These are phyloP conservation scores for Caenorhabditis briggsae DNA, from an alignment of 1,140 invertebrate genomes.

Conservation along the genomic window DNA sequence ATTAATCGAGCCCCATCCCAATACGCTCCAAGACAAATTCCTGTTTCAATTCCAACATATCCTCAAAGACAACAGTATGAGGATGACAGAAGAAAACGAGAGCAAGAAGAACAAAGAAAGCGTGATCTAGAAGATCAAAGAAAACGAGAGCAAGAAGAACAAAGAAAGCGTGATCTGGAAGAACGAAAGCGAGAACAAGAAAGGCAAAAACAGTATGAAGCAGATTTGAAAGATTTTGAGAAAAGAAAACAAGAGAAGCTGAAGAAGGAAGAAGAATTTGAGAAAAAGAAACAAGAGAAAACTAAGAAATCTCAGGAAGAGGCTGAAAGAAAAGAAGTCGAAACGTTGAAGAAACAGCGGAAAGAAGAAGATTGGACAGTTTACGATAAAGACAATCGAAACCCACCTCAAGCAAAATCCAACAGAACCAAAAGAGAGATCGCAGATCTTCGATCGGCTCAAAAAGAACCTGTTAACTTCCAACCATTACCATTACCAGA, in stretches of 20 bases:
- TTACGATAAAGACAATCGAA: background rate
- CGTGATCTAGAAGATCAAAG: background rate
- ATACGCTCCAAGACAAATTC: conserved; percentile 7
- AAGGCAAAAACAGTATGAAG: conserved; percentile 3
- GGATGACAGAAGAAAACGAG: background rate
- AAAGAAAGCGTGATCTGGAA: background rate
- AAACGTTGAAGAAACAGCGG: background rate
- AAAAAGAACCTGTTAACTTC: too few relatives aligned
- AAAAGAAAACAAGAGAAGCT: conserved; percentile 29
- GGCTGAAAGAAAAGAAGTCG: background rate
- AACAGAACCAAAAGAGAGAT: conserved; percentile 52
- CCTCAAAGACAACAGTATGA: background rate
- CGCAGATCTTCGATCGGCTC: too few relatives aligned
- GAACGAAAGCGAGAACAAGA: background rate
- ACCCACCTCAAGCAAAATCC: too few relatives aligned
- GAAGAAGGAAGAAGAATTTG: background rate
- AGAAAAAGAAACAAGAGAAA: conserved; percentile 14
- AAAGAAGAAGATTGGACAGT: conserved; percentile 16
- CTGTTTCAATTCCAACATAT: background rate
- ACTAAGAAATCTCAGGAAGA: background rate
- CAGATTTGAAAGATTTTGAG: too few relatives aligned
- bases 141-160: conserved; percentile 29
- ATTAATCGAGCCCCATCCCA: conserved; percentile 31
- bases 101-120: conserved; percentile 8
- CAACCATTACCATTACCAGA: conserved; percentile 38